phyloP scores from a whole-genome alignment of 2,888 invertebrate species.

The Leptura quadrifasciata region DNA sequence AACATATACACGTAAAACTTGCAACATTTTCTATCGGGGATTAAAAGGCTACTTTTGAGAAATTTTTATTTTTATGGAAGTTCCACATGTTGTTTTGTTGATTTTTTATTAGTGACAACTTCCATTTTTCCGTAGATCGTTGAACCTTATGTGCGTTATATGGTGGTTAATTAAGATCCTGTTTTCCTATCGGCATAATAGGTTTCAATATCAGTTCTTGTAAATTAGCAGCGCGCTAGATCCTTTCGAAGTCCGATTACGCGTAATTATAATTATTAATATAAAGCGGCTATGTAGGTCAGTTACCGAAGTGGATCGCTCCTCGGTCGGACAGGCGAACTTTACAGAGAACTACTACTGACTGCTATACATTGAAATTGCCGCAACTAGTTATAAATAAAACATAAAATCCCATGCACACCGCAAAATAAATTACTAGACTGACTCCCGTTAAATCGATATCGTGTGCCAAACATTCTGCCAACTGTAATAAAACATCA shows the following conservation, averaged over 20 bases:
- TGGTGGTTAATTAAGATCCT: not conserved
- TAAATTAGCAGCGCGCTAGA: not conserved
- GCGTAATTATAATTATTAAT: slow-evolving; percentile 6
- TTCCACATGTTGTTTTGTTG: no score
- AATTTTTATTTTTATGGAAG: no score
- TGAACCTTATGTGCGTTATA: not conserved
- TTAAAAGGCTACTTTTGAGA: no score
- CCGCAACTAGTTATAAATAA: slow-evolving; percentile 40
- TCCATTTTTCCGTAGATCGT: not conserved
- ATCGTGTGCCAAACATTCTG: slow-evolving; percentile 36
- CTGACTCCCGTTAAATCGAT: slow-evolving; percentile 30
- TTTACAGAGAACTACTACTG: slow-evolving; percentile 25
- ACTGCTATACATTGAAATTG: slow-evolving; percentile 31
- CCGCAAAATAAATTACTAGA: slow-evolving; percentile 33
- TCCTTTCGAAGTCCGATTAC: not conserved
- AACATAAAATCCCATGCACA: slow-evolving; percentile 35
- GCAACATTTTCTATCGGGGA: no score
- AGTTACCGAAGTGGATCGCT: slow-evolving; percentile 17
- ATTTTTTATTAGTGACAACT: no score
- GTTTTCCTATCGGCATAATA: not conserved
- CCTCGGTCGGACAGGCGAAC: slow-evolving; percentile 26
- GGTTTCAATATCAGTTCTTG: not conserved
- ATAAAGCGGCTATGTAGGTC: slow-evolving; percentile 30
- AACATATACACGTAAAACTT: no score
- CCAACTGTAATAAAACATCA: slow-evolving; percentile 26